Evolutionary conservation across 2,888 invertebrate species (phyloP), one percentile per base, ranked within the genome.

Genomic region (Eilema sororculum): DNA sequence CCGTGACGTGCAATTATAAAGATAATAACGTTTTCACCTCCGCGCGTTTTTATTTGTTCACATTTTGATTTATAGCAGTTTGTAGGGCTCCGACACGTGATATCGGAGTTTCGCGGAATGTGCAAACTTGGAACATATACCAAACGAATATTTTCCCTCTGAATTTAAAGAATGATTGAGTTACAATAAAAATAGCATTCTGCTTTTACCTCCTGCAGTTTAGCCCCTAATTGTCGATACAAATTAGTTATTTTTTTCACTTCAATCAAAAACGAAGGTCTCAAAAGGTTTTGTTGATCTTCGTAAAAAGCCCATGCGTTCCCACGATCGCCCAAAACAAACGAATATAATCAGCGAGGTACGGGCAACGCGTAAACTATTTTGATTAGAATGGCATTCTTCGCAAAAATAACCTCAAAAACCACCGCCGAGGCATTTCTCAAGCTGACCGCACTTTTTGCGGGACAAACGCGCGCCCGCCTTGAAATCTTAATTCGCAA

Each of bases 1-100:
- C 86, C 91, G 91, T 95, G 95, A 95, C 95, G 93, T 95, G 93
- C 95, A 95, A 95, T 95, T 95, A 95, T 93, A 95, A 93, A 94
- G 94, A 95, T 95, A 95, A 95, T 95, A 95, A 95, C 93, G 91
- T 93, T 94, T 93, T 93, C 94, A 93, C 91, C 93, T 93, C 91
- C 89, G 84, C 89, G 87, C 83, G 89, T 89, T 94, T 93, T 94
- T 95, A 94, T 94, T 94, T 93, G 92, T 93, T 90, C 89, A 80
- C 84, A 86, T 86, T 88, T 90, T 95, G 95, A 95, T 95, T 94
- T 95, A 95, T 93, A 90, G 89, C 91, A 87, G 89, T 88, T 89
- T 87, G 88, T 81, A 80, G 88, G 83, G 87, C 82, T 86, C 77
- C 81, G 82, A 83, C 83, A 77, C 83, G 77, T 78, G 81, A 78